Evolutionary conservation across 1,140 invertebrate genomes (phyloP).

Genomic region (Mylabris phalerata): DNA sequence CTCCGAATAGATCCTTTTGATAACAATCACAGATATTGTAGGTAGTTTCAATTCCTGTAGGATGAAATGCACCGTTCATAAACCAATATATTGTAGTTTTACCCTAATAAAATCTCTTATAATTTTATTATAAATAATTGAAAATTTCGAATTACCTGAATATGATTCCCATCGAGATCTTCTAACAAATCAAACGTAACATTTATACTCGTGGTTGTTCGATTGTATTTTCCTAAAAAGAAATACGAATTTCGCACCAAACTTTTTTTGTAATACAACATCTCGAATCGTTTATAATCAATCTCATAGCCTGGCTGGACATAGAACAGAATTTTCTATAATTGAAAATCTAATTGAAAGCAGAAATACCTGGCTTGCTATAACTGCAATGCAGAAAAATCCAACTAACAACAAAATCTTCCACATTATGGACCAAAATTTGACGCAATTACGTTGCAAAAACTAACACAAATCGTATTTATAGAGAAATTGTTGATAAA

Average conservation of each 20-base stretch:
- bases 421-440: no score
- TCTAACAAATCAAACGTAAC: neutral
- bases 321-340: neutral
- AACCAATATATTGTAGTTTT: neutral
- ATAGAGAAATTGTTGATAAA: no score
- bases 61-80: neutral
- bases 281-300: neutral
- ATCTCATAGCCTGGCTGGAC: neutral
- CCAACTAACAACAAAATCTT: no score
- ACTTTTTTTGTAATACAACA: constrained; percentile 1
- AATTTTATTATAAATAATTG: neutral
- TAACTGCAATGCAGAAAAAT: no score
- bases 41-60: neutral
- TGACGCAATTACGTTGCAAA: no score
- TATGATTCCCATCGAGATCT: constrained; percentile 5
- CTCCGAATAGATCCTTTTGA: neutral
- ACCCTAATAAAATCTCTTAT: neutral
- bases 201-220: constrained; percentile 3
- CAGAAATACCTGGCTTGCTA: no score
- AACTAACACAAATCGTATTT: no score
- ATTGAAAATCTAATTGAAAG: neutral
- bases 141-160: neutral
- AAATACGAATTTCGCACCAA: constrained; percentile 2
- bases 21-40: no score
- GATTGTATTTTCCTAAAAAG: constrained; percentile 6